A percentile compares a stretch with the other conserved stretches of the same genome.
These are phyloP conservation scores for Rhorus exstirpatorius DNA, from an alignment of 2,888 invertebrate genomes.

Conservation along the genomic window DNA sequence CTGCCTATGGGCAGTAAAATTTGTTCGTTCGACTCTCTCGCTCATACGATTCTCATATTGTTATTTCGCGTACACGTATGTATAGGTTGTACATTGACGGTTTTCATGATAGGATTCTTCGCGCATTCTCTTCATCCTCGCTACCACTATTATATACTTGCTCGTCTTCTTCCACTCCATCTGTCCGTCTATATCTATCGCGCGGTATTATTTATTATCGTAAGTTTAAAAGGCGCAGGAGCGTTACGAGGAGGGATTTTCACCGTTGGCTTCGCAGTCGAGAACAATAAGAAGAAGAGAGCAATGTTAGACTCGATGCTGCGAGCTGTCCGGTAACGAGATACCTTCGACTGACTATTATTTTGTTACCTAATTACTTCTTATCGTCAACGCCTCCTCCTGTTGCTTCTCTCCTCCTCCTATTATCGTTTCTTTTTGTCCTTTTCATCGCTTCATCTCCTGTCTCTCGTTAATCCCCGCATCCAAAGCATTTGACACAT, in stretches of 20 bases:
- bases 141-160: no score
- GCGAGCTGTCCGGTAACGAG: constrained; percentile 45
- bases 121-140: constrained; percentile 28
- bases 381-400: constrained; percentile 31
- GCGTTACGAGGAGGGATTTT: constrained; percentile 4
- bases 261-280: neutral
- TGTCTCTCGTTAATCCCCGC: constrained; percentile 16
- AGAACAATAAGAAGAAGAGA: constrained; percentile 33
- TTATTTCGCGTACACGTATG: constrained; percentile 25
- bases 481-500: neutral
- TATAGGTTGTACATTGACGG: constrained; percentile 26
- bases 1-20: constrained; percentile 64
- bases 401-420: constrained; percentile 2
- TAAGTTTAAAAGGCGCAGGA: constrained; percentile 48
- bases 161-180: constrained; percentile 26
- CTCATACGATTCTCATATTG: constrained; percentile 51
- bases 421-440: neutral
- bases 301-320: constrained; percentile 25
- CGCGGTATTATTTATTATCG: constrained; percentile 65
- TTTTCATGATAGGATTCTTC: constrained; percentile 51
- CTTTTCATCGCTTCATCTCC: constrained; percentile 4
- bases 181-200: constrained; percentile 34
- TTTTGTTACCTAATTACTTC: constrained; percentile 67
- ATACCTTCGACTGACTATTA: constrained; percentile 42
- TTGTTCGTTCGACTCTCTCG: constrained; percentile 51